phyloP scores from a whole-genome alignment of 2,888 invertebrate species.

The Ptychoptera contaminata region DNA sequence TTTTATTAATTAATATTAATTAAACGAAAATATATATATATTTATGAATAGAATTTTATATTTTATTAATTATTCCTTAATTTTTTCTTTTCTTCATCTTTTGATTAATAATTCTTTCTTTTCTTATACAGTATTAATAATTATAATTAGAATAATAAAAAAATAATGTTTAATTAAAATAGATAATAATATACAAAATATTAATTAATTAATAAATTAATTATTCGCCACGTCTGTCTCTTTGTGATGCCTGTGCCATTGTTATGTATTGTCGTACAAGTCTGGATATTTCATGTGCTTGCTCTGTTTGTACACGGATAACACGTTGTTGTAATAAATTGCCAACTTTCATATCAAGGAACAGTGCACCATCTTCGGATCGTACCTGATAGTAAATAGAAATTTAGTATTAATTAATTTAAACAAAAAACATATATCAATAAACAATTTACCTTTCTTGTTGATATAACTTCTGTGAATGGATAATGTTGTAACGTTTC shows the following conservation, averaged over 20 bases:
- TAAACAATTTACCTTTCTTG: conserved; percentile 51
- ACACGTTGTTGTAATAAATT: conserved; percentile 92
- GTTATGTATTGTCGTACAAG: conserved; percentile 94
- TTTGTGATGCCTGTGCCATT: conserved; percentile 45
- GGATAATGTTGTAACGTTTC: conserved; percentile 88
- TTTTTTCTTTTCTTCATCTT: not conserved
- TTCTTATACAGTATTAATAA: not conserved
- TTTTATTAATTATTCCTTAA: not conserved
- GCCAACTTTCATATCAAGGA: conserved; percentile 93
- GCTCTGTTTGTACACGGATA: conserved; percentile 89
- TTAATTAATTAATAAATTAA: not conserved
- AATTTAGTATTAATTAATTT: not conserved
- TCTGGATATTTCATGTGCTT: conserved; percentile 93
- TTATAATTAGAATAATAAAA: not conserved
- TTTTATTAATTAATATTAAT: too few relatives aligned
- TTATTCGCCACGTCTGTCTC: conserved; percentile 2
- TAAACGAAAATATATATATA: too few relatives aligned
- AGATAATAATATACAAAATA: too few relatives aligned
- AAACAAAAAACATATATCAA: not conserved
- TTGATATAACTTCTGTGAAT: conserved; percentile 90
- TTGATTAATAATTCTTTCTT: not conserved
- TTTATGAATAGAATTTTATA: not conserved
- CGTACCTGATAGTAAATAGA: conserved; percentile 38
- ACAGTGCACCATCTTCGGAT: conserved; percentile 81
- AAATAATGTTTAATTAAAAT: too few relatives aligned